Percentiles rank a stretch among this genome's conserved stretches.
Evolutionary conservation across 2,888 invertebrate genomes (phyloP).

Genomic region (Bombylius major): DNA sequence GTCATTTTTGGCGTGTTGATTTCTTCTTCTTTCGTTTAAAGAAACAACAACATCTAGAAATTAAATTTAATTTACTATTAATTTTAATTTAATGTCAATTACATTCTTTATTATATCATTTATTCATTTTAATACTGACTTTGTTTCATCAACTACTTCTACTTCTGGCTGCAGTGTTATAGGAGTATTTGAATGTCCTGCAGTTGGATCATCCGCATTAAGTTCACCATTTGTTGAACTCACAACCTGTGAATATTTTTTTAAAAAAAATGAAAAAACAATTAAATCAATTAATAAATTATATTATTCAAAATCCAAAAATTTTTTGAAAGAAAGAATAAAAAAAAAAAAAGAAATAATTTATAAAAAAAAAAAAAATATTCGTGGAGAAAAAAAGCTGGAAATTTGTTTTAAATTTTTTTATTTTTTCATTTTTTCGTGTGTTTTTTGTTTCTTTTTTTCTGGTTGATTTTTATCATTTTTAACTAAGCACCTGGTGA

Average conservation of each 20-base stretch:
- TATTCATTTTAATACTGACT: constrained; percentile 51
- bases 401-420: too few relatives aligned
- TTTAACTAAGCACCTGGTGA: too few relatives aligned
- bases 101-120: neutral
- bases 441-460: too few relatives aligned
- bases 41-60: constrained; percentile 91
- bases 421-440: too few relatives aligned
- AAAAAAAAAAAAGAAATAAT: neutral
- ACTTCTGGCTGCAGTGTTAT: constrained; percentile 90
- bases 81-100: neutral
- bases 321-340: neutral
- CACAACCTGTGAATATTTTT: constrained; percentile 59
- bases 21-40: constrained; percentile 99
- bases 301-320: neutral
- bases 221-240: constrained; percentile 95
- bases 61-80: constrained; percentile 5
- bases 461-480: too few relatives aligned
- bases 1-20: constrained; percentile 82
- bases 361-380: too few relatives aligned
- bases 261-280: neutral
- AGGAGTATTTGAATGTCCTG: constrained; percentile 94
- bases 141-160: constrained; percentile 94
- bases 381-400: too few relatives aligned
- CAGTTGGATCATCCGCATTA: constrained; percentile 89
- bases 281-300: neutral